A percentile compares a stretch with the other conserved stretches of the same genome.
phyloP scores from a whole-genome alignment of 2,797 vertebrate species.

The Neoniphon sammara region DNA sequence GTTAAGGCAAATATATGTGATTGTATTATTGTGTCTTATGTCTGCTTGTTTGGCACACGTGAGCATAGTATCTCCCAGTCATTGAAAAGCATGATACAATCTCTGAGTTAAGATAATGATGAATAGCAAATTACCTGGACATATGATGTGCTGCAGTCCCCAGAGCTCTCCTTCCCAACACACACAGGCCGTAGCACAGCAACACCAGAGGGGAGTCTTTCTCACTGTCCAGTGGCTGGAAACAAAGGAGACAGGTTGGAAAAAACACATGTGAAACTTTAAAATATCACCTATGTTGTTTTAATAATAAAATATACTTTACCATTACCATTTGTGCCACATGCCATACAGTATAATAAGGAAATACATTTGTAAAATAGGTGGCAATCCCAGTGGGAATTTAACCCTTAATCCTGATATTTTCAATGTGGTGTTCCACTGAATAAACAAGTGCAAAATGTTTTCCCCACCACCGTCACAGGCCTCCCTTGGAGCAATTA shows the following conservation, averaged over 20 bases:
- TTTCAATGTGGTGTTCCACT: not conserved
- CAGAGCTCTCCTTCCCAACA: conserved; percentile 95
- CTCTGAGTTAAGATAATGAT: conserved; percentile 6
- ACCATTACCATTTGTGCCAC: not conserved
- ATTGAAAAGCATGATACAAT: not conserved
- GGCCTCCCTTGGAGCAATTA: not conserved
- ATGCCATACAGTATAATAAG: not conserved
- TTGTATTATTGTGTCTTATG: not conserved
- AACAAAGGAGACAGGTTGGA: conserved; percentile 12
- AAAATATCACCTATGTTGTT: not conserved
- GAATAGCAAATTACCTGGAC: conserved; percentile 87
- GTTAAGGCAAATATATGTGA: no score
- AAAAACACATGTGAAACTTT: not conserved
- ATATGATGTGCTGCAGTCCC: conserved; percentile 98
- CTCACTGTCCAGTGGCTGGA: conserved; percentile 91
- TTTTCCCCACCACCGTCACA: not conserved
- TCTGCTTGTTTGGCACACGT: conserved; percentile 11
- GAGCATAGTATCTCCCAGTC: not conserved
- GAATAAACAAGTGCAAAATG: not conserved
- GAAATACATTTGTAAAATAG: not conserved
- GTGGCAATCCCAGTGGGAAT: not conserved
- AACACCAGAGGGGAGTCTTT: conserved; percentile 94
- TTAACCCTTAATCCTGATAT: not conserved
- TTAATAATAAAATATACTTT: not conserved
- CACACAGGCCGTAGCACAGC: conserved; percentile 96